phyloP scores from a whole-genome alignment of 2,888 invertebrate genomes.

The Carcina quercana region DNA sequence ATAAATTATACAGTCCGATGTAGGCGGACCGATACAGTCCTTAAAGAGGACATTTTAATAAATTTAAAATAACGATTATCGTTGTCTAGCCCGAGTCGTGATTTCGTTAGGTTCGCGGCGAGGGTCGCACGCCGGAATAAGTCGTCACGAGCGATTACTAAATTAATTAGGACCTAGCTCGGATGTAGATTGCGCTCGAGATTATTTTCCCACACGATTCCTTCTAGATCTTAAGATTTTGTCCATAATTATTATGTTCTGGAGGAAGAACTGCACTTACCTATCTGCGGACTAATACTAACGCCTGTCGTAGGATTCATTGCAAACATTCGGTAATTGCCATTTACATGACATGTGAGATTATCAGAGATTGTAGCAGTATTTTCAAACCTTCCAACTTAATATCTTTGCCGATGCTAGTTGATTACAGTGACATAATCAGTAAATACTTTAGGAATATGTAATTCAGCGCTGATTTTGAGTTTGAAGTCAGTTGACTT shows the following conservation, averaged over 20 bases:
- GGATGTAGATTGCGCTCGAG: conserved; percentile 66
- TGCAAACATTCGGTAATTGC: no score
- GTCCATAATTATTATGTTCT: conserved; percentile 45
- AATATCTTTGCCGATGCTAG: no score
- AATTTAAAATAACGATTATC: conserved; percentile 75
- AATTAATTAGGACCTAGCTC: conserved; percentile 72
- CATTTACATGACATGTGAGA: no score
- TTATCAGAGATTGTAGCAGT: no score
- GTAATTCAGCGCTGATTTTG: no score
- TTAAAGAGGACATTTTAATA: conserved; percentile 73
- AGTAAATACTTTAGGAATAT: no score
- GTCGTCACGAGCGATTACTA: conserved; percentile 74
- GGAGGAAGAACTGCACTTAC: no score
- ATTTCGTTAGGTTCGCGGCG: conserved; percentile 73
- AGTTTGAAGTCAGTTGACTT: no score
- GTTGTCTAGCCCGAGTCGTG: conserved; percentile 70
- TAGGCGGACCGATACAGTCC: conserved; percentile 69
- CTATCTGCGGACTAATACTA: no score
- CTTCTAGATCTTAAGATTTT: conserved; percentile 58
- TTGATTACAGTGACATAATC: no score
- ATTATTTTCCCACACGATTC: conserved; percentile 73
- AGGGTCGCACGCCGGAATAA: conserved; percentile 64
- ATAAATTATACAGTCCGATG: conserved; percentile 73
- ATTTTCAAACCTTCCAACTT: no score
- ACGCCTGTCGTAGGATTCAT: no score